phyloP scores from a whole-genome alignment of 2,113 vertebrate species.

The Halcyon senegalensis region DNA sequence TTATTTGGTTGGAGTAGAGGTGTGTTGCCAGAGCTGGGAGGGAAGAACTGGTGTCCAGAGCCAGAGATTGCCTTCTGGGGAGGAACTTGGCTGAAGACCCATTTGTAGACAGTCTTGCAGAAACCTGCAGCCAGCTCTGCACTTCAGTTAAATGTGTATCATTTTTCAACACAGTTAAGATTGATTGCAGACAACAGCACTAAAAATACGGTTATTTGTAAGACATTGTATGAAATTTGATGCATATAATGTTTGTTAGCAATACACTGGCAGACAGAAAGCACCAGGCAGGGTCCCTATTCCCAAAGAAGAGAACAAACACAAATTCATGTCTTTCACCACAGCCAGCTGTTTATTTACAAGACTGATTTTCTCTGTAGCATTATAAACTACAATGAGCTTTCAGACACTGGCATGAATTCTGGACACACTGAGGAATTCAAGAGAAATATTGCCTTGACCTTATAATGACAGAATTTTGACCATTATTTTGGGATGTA shows the following conservation, averaged over 20 bases:
- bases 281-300: background rate
- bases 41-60: conserved; percentile 11
- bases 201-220: background rate
- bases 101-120: background rate
- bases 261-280: background rate
- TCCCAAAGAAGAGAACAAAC: background rate
- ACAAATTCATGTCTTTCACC: background rate
- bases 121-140: conserved; percentile 9
- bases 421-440: background rate
- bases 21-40: conserved; percentile 36
- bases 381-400: background rate
- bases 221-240: background rate
- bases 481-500: background rate
- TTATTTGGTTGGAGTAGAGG: conserved; percentile 41
- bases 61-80: conserved; percentile 52
- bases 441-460: conserved; percentile 11
- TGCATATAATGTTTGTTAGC: conserved; percentile 7
- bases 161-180: conserved; percentile 38
- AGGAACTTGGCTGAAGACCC: conserved; percentile 19
- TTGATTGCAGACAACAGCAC: conserved; percentile 14
- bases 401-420: conserved; percentile 15
- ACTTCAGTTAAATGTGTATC: background rate
- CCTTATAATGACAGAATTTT: background rate
- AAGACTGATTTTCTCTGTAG: background rate
- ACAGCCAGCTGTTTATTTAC: conserved; percentile 8